Base-by-base conservation (phyloP, 2,888 invertebrate species). In the Ametastegia equiseti region DNA sequence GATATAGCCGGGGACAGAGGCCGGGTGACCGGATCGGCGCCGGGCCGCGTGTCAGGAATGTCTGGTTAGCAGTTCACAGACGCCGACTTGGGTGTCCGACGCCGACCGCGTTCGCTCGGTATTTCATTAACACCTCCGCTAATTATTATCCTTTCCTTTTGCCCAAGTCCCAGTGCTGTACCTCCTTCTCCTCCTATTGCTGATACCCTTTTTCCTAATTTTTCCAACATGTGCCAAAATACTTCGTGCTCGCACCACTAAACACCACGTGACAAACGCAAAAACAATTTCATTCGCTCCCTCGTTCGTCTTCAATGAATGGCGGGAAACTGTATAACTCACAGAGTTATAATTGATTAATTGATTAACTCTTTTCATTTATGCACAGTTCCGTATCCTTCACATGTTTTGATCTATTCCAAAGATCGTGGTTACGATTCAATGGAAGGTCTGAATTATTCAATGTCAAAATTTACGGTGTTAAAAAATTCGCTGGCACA, bases 71-170 rank as follows among this genome's bases (percentile, higher is more conserved):
- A 90, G 91, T 91, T 91, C 91, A 91, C 88, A 91, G 89, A 89
- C 90, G 91, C 83, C 83, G 79, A 81, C 81, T 81, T 33, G 65
- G 57, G 67, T 79, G 78, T 81, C 80, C 81, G 73, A 81, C 60
- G 47, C 65, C 71, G 30, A 30, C 57, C 50, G 89, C 90, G 89
- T 89, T 89, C 88, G 88, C 90, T 90, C 88, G 91, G 90, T 91
- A 91, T 91, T 91, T 91, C 91, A 91, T 91, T 91, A 91, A 91
- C 91, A 91, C 91, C 91, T 91, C 87, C 87, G 88, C 91, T 91
- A 91, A 91, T 91, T 91, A 91, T 91, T 91, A 78, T 57, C 85
- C 78, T 86, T 81, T 81, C 82, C 71, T 80, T 50, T 77, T 27
- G 36, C 60, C 60, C 47, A n/a, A 47, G 13, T 69, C 19, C 9